A percentile compares a stretch with the other conserved stretches of the same genome.
Conservation (phyloP, 1,140 invertebrate genomes). For the Papilio glaucus region DNA sequence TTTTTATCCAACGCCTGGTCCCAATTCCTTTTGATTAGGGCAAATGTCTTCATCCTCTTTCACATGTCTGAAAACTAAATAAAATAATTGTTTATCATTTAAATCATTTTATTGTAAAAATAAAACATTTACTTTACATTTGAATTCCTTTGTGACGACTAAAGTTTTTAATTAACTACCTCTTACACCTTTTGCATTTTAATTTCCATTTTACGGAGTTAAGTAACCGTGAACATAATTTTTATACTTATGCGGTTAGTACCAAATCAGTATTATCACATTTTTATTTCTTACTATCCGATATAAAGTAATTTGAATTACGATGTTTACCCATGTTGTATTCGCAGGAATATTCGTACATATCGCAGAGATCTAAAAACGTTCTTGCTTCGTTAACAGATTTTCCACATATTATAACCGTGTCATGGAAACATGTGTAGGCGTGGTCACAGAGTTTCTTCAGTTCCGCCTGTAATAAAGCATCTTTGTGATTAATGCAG, state of each 20-base stretch:
- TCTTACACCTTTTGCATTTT: not conserved
- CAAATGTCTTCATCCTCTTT: constrained; percentile 73
- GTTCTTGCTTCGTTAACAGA: constrained; percentile 74
- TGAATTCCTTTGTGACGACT: not conserved
- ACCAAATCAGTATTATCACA: no score
- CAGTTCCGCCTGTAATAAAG: constrained; percentile 59
- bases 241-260: no score
- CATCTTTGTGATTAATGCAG: no score
- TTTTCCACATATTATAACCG: constrained; percentile 71
- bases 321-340: constrained; percentile 68
- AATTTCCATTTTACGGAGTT: not conserved
- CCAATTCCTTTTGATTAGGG: constrained; percentile 65
- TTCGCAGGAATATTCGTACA: constrained; percentile 77
- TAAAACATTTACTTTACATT: not conserved
- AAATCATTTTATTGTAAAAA: no score
- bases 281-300: no score
- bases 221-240: no score
- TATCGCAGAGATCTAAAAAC: constrained; percentile 72
- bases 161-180: no score
- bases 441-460: constrained; percentile 73
- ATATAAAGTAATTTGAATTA: no score
- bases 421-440: constrained; percentile 73
- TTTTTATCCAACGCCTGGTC: constrained; percentile 48
- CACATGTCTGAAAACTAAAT: constrained; percentile 74
- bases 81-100: no score